Conservation (phyloP, 2,888 invertebrate species). For the Labia minor region DNA sequence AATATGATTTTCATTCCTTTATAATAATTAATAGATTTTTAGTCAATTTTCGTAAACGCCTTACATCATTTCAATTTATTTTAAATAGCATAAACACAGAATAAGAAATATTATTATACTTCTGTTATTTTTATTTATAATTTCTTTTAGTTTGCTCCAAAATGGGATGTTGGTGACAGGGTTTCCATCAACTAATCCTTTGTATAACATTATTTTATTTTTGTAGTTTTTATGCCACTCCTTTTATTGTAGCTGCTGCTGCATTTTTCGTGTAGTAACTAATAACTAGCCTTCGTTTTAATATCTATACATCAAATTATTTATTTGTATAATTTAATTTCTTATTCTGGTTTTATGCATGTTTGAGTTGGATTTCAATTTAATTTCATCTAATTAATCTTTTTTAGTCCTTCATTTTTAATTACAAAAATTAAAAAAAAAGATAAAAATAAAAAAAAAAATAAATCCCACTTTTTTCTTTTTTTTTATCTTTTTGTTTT, state of each 20-base stretch:
- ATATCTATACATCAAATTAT: constrained; percentile 21
- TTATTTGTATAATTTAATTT: constrained; percentile 24
- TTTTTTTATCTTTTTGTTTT: constrained; percentile 17
- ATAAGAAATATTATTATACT: constrained; percentile 13
- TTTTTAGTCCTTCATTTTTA: constrained; percentile 18
- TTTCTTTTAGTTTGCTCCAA: background rate
- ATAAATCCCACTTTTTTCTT: constrained; percentile 18
- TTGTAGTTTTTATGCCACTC: background rate
- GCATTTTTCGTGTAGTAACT: constrained; percentile 9
- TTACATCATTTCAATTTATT: background rate
- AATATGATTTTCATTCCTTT: too few species aligned
- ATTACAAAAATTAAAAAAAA: too few species aligned
- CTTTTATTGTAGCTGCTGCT: constrained; percentile 5
- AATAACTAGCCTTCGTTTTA: constrained; percentile 13
- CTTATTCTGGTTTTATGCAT: constrained; percentile 27
- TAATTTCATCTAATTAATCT: constrained; percentile 31
- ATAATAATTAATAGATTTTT: too few species aligned
- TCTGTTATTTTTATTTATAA: background rate
- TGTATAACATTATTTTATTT: background rate
- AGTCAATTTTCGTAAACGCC: too few species aligned
- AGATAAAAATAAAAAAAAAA: too few species aligned
- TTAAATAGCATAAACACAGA: background rate
- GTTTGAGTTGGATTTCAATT: constrained; percentile 35
- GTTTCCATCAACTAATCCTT: background rate
- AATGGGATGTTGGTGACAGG: background rate